phyloP scores from a whole-genome alignment of 2,113 vertebrate species.

The Archilochus colubris region DNA sequence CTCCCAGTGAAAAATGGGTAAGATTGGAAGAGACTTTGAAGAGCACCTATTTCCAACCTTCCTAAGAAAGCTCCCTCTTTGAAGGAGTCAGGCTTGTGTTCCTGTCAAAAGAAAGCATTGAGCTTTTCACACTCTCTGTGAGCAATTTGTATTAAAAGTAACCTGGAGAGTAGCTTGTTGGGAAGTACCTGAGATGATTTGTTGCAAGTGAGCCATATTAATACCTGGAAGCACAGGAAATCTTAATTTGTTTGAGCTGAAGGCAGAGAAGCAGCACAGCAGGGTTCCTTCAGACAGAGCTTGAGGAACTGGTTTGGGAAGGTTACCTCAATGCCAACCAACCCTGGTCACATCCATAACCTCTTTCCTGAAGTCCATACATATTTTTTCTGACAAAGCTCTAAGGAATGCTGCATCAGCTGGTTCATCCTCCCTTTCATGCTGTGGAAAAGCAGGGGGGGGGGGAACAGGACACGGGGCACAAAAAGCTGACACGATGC shows the following conservation, averaged over 20 bases:
- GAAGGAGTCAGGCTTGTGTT: accelerated
- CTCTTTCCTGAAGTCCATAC: background rate
- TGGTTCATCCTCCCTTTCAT: background rate
- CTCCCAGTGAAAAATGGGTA: background rate
- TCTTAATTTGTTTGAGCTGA: background rate
- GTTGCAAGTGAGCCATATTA: background rate
- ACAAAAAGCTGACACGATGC: background rate
- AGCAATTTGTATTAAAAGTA: background rate
- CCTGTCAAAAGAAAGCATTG: background rate
- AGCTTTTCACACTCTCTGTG: background rate
- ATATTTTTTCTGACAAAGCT: background rate
- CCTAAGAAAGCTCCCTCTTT: background rate
- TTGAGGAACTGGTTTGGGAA: background rate
- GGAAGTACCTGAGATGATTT: background rate
- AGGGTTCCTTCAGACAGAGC: background rate
- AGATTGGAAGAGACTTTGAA: too few relatives aligned
- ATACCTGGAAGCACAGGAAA: background rate
- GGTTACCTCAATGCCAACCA: background rate
- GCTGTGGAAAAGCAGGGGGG: background rate
- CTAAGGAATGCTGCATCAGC: constrained; percentile 9
- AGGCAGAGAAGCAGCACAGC: background rate
- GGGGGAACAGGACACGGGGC: too few relatives aligned
- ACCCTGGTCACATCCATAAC: background rate
- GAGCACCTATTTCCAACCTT: too few relatives aligned
- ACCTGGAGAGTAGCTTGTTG: background rate